Evolutionary conservation across 2,888 invertebrate genomes (phyloP).

Genomic region (Nomada lathburiana): DNA sequence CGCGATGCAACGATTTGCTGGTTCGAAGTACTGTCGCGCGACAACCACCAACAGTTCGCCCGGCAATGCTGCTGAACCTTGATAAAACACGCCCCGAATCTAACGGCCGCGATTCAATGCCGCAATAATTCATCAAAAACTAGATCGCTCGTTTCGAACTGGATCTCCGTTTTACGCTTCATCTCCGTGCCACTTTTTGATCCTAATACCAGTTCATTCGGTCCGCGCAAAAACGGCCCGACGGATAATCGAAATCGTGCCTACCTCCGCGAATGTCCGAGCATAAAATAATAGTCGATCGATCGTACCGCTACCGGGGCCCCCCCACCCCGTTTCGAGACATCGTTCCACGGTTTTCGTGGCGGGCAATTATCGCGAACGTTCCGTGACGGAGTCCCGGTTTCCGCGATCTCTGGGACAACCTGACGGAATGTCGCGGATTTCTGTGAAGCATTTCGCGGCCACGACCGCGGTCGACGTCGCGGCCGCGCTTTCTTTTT

Average conservation of each 20-base stretch:
- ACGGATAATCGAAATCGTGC: constrained; percentile 29
- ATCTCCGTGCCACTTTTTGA: neutral
- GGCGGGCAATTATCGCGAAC: constrained; percentile 61
- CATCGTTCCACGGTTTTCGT: constrained; percentile 60
- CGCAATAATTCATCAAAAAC: too few relatives aligned
- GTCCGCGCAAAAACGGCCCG: constrained; percentile 7
- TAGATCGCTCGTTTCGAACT: neutral
- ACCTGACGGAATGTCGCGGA: constrained; percentile 57
- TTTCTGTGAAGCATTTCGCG: constrained; percentile 45
- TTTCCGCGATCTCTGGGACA: constrained; percentile 56
- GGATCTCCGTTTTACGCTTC: neutral
- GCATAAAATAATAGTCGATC: constrained; percentile 41
- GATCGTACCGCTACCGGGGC: constrained; percentile 59
- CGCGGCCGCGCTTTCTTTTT: constrained; percentile 28
- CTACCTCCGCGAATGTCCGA: neutral
- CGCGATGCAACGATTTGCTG: neutral
- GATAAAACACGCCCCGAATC: too few relatives aligned
- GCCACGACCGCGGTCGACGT: constrained; percentile 29
- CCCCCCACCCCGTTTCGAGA: constrained; percentile 45
- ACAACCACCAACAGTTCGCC: neutral
- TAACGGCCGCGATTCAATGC: too few relatives aligned
- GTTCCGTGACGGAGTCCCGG: constrained; percentile 57
- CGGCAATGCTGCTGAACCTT: neutral
- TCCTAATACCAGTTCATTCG: neutral
- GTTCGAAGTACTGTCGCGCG: neutral